Percentiles rank a stretch among this genome's conserved stretches.
Evolutionary conservation across 2,113 vertebrate species (phyloP).

Genomic region (Muntiacus reevesi): DNA sequence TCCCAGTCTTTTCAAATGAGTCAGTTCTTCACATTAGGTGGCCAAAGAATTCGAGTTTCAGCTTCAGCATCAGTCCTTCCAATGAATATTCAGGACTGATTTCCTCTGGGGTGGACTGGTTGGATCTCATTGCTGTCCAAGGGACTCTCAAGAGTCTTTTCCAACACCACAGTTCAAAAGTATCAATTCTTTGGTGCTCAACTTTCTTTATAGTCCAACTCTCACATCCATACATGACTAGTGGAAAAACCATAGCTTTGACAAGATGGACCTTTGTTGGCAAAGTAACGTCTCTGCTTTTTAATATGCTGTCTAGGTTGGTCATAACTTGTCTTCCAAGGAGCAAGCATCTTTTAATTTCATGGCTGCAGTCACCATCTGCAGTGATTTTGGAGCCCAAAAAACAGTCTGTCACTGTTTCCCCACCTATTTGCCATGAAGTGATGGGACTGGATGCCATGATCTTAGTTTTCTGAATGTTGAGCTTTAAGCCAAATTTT

Average conservation of each 20-base stretch:
- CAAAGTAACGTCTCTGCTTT: neutral
- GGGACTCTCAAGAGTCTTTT: neutral
- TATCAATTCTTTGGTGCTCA: neutral
- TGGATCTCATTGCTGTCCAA: neutral
- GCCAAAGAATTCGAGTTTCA: neutral
- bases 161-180: neutral
- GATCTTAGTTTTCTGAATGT: neutral
- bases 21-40: neutral
- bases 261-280: neutral
- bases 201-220: neutral
- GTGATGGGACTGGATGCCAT: neutral
- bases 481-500: neutral
- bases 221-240: neutral
- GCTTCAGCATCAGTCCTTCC: neutral
- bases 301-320: neutral
- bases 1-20: neutral
- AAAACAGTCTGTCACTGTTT: neutral
- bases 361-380: neutral
- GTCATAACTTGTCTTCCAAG: neutral
- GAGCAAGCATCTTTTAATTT: neutral
- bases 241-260: neutral
- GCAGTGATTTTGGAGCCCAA: neutral
- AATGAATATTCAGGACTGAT: neutral
- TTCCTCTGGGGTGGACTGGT: neutral
- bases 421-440: neutral